These are phyloP conservation scores for Antheraea yamamai DNA, from an alignment of 2,888 invertebrate species.

Conservation along the genomic window DNA sequence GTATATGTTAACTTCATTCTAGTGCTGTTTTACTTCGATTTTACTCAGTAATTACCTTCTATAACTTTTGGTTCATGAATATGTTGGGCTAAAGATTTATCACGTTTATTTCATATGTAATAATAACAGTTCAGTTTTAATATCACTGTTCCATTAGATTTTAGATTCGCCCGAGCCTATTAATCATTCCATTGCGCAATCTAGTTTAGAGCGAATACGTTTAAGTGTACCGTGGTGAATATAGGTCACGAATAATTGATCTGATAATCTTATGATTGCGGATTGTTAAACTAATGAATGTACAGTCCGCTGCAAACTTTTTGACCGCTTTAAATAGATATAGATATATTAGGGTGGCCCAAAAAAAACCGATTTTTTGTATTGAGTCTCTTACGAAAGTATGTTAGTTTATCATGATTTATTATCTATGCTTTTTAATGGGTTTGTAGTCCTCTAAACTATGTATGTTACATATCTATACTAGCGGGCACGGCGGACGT, in stretches of 20 bases:
- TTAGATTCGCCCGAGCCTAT: not conserved
- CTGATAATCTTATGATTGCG: not conserved
- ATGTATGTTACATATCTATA: too few species aligned
- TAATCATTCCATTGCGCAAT: slow-evolving; percentile 1
- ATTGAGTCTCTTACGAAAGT: too few species aligned
- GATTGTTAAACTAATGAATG: not conserved
- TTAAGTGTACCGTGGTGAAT: not conserved
- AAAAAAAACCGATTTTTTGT: too few species aligned
- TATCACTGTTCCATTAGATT: not conserved
- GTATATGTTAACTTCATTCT: too few species aligned
- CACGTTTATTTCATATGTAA: not conserved
- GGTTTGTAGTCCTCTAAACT: too few species aligned
- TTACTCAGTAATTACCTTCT: not conserved
- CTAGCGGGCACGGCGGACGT: too few species aligned
- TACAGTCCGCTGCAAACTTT: not conserved
- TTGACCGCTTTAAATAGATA: too few species aligned
- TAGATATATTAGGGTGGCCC: too few species aligned
- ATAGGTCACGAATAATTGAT: slow-evolving; percentile 12
- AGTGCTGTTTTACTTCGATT: too few species aligned
- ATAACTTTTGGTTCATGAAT: not conserved
- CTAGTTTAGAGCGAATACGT: slow-evolving; percentile 4
- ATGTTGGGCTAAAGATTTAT: not conserved
- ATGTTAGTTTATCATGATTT: too few species aligned
- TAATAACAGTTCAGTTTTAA: slow-evolving; percentile 4
- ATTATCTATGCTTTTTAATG: too few species aligned